Conservation (phyloP, 2,797 vertebrate genomes). For the Phataginus tetradactyla region DNA sequence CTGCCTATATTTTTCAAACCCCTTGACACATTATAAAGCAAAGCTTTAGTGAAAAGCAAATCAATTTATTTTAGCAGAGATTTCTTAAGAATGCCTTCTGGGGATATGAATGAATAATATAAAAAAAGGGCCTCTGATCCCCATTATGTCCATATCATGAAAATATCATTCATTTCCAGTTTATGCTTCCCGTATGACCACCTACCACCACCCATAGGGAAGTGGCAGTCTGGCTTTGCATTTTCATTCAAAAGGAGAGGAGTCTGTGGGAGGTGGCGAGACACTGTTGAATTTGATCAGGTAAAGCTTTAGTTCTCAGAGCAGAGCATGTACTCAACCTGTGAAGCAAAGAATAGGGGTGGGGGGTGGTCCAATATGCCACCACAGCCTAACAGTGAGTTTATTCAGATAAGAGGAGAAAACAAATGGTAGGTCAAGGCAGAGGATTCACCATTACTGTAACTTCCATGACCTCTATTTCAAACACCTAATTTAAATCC, state of each 20-base stretch:
- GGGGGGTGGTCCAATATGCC: background rate
- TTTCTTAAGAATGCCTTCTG: conserved; percentile 74
- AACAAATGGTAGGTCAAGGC: conserved; percentile 3
- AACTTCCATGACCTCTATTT: conserved; percentile 44
- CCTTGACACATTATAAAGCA: conserved; percentile 77
- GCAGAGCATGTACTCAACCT: background rate
- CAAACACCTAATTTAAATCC: conserved; percentile 72
- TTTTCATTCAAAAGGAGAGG: background rate
- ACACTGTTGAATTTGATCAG: background rate
- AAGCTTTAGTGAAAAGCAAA: conserved; percentile 76
- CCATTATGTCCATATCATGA: conserved; percentile 40
- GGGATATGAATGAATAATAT: conserved; percentile 58
- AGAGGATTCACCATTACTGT: conserved; percentile 63
- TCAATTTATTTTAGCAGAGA: conserved; percentile 70
- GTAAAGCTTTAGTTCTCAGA: conserved; percentile 10
- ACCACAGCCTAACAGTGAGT: background rate
- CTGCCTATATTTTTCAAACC: conserved; percentile 65
- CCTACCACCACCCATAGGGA: background rate
- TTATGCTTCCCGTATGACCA: background rate
- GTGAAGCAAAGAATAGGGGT: background rate
- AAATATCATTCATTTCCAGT: conserved; percentile 54
- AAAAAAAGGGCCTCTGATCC: conserved; percentile 55
- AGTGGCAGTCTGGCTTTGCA: background rate
- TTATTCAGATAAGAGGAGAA: conserved; percentile 47
- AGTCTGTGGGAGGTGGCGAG: background rate